Conservation (phyloP, 2,888 invertebrate species). For the Julus scandinavius region DNA sequence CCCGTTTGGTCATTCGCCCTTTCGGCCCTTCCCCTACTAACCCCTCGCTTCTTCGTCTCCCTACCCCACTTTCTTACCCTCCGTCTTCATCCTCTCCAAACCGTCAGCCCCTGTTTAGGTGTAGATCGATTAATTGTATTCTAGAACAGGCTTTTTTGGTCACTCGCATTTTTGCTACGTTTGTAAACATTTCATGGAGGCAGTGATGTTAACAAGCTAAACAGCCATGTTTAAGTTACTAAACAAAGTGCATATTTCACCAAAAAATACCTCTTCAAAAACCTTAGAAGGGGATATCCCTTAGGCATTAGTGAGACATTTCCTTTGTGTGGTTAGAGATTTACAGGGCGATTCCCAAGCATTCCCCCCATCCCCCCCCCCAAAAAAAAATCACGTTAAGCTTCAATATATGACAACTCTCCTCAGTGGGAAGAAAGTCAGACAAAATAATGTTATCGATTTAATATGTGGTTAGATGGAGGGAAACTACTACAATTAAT, state of each 20-base stretch:
- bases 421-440: too few species aligned
- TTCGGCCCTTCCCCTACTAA: background rate
- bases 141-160: conserved; percentile 7
- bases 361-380: too few species aligned
- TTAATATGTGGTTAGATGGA: too few species aligned
- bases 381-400: too few species aligned
- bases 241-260: background rate
- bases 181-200: conserved; percentile 21
- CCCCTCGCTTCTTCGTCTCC: background rate
- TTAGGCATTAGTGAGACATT: background rate
- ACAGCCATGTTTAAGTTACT: background rate
- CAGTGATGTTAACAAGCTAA: background rate
- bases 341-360: background rate
- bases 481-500: too few species aligned
- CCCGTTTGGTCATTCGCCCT: background rate
- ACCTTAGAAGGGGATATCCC: background rate
- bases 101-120: conserved; percentile 20
- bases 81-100: background rate
- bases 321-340: background rate
- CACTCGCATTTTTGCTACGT: conserved; percentile 29
- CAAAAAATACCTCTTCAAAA: background rate
- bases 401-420: too few species aligned
- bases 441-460: too few species aligned
- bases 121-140: conserved; percentile 29
- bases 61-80: background rate